A percentile compares a stretch with the other conserved stretches of the same genome.
Evolutionary conservation across 2,113 vertebrate genomes (phyloP).

Genomic region (Sorex fumeus): DNA sequence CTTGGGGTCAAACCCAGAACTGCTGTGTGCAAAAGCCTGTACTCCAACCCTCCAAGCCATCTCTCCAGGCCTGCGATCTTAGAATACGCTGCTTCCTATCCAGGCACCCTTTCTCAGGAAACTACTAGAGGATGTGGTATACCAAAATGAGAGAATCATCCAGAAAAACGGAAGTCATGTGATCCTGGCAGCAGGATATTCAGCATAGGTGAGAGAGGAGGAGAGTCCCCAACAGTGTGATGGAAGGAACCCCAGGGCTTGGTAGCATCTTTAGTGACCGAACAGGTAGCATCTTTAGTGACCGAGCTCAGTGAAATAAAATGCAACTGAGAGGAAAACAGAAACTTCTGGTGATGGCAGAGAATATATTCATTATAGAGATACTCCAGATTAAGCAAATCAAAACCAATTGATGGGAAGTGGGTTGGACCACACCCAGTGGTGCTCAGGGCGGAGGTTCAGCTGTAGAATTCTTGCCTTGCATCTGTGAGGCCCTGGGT

Average conservation of each 20-base stretch:
- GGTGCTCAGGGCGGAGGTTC: too few relatives aligned
- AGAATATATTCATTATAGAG: background rate
- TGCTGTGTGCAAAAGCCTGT: too few relatives aligned
- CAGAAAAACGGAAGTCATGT: slow-evolving; percentile 10
- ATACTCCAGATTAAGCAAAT: slow-evolving; percentile 1
- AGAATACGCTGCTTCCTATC: background rate
- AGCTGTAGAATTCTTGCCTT: too few relatives aligned
- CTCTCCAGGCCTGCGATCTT: too few relatives aligned
- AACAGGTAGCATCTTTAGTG: background rate
- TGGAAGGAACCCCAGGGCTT: slow-evolving; percentile 1
- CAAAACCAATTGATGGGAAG: background rate
- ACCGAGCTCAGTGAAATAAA: background rate
- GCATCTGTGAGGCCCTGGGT: too few relatives aligned
- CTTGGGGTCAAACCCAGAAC: too few relatives aligned
- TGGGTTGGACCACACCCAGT: too few relatives aligned
- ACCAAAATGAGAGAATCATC: background rate
- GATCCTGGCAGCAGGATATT: slow-evolving; percentile 4
- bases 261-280: background rate
- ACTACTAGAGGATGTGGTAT: background rate
- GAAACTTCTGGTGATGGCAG: background rate
- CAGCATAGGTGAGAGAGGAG: background rate
- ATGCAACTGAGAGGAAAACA: background rate
- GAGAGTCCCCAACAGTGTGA: background rate
- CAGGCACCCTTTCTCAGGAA: slow-evolving; percentile 20
- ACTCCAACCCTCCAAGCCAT: too few relatives aligned